Evolutionary conservation across 1,140 invertebrate genomes (phyloP), one percentile per base, ranked within the genome.

Genomic region (Drosophila jambulina): DNA sequence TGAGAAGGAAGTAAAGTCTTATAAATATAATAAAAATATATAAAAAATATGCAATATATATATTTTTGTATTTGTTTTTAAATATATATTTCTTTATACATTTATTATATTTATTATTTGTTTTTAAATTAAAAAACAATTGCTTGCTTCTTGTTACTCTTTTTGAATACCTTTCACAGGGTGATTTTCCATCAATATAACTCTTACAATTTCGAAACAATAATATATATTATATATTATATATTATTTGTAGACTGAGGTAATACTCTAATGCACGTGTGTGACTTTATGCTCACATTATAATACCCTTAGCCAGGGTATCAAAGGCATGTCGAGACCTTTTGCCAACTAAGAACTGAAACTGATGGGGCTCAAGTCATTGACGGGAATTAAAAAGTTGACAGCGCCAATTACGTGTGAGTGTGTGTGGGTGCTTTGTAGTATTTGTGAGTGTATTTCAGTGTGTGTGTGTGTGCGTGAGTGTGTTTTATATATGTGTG

Each of bases 371-470:
- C 69, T 71, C 64, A 71, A 71, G 69, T 71, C 69, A 71, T 71
- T 71, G 69, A 71, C 69, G 69, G 69, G 69, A 71, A 71, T 71
- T 71, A 71, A 71, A 71, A 71, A 71, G 69, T 71, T 71, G 69
- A 71, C 69, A 75, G 74, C 54, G 46, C 54, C 72, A 57, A 63
- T 76, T 67, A 67, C 62, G 71, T 70, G 62, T 32, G 46, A 57
- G 38, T 64, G 21, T 63, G 67, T 75, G 32, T 57, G 42, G 42
- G 19, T 62, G 60, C 61, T 23, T 21, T 51, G 49, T 51, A 17
- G 13, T 17, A 46, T 46, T 46, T 46, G 23, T 49, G 25, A 27
- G 15, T 9, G 15, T 32, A 17, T 40, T 9, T 32, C 2, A n/a
- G 23, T 38, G 38, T 12, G 43, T 49, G 15, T 12, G 13, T 27